Percentiles rank a stretch among this genome's conserved stretches.
These are phyloP conservation scores for Microdon myrmicae DNA, from an alignment of 2,888 invertebrate species.

Conservation along the genomic window DNA sequence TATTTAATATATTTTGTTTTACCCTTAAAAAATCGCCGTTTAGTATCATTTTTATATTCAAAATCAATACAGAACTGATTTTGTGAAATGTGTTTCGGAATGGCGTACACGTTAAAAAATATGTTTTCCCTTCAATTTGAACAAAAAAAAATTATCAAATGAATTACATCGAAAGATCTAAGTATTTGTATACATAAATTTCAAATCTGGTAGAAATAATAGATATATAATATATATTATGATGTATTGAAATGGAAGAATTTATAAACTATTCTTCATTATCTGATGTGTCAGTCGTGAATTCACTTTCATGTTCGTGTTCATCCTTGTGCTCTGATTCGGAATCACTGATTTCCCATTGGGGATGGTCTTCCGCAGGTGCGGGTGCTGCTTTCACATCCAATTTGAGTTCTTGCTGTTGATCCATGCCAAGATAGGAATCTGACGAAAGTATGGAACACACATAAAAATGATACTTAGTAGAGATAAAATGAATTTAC, in stretches of 20 bases:
- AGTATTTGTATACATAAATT: slow-evolving; percentile 60
- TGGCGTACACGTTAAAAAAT: slow-evolving; percentile 45
- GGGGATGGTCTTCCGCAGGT: slow-evolving; percentile 92
- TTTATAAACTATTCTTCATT: slow-evolving; percentile 67
- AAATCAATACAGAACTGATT: slow-evolving; percentile 33
- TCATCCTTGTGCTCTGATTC: slow-evolving; percentile 78
- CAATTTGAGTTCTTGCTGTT: slow-evolving; percentile 93
- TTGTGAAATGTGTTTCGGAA: slow-evolving; percentile 36
- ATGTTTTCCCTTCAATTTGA: slow-evolving; percentile 39
- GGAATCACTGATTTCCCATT: slow-evolving; percentile 96
- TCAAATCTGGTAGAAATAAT: slow-evolving; percentile 48
- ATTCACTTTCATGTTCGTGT: slow-evolving; percentile 74
- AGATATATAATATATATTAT: slow-evolving; percentile 22
- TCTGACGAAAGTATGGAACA: slow-evolving; percentile 68
- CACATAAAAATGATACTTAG: background rate
- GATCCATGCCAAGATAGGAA: slow-evolving; percentile 97
- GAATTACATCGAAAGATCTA: slow-evolving; percentile 47
- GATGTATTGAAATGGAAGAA: slow-evolving; percentile 38
- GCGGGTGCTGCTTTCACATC: slow-evolving; percentile 97
- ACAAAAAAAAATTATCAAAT: slow-evolving; percentile 53
- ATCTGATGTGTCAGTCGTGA: slow-evolving; percentile 74
- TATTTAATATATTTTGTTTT: slow-evolving; percentile 33
- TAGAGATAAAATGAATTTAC: slow-evolving; percentile 7
- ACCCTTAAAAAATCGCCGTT: slow-evolving; percentile 33
- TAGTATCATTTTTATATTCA: slow-evolving; percentile 34